phyloP scores from a whole-genome alignment of 2,888 invertebrate species.

The Chymomyza procnemis region DNA sequence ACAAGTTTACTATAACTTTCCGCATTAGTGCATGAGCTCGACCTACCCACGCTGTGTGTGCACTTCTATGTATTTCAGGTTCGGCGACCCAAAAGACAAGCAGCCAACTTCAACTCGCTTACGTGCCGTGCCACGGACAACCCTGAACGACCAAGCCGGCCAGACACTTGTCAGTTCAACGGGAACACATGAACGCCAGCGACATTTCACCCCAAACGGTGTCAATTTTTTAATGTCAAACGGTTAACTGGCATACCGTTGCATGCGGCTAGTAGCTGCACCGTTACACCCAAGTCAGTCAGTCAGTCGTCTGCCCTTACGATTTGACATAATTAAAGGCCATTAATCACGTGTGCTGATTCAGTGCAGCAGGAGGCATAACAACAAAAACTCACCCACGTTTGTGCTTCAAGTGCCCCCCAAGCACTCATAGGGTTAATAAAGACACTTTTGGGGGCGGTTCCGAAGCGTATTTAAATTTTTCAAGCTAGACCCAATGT shows the following conservation, averaged over 20 bases:
- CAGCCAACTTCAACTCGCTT: constrained; percentile 44
- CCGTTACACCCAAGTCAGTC: constrained; percentile 25
- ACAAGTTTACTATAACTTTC: too few species aligned
- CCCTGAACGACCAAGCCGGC: constrained; percentile 13
- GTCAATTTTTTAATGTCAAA: constrained; percentile 76
- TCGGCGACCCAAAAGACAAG: constrained; percentile 32
- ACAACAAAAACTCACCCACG: constrained; percentile 5
- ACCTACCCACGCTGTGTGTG: background rate
- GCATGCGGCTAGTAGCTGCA: constrained; percentile 20
- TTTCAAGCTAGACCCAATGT: constrained; percentile 13
- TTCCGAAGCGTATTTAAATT: constrained; percentile 27
- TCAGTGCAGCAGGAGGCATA: constrained; percentile 55
- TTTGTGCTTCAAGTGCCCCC: background rate
- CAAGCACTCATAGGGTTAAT: constrained; percentile 52
- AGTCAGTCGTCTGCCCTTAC: constrained; percentile 40
- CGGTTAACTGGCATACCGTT: constrained; percentile 65
- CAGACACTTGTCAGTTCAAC: constrained; percentile 65
- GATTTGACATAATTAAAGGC: constrained; percentile 78
- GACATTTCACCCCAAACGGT: constrained; percentile 76
- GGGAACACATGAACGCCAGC: constrained; percentile 60
- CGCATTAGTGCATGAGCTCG: too few species aligned
- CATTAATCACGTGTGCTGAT: constrained; percentile 78
- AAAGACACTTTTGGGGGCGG: constrained; percentile 60
- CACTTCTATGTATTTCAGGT: background rate
- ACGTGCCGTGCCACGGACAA: constrained; percentile 40